Base-by-base conservation (phyloP, 2,797 vertebrate species). In the Melanotaenia nigrans region DNA sequence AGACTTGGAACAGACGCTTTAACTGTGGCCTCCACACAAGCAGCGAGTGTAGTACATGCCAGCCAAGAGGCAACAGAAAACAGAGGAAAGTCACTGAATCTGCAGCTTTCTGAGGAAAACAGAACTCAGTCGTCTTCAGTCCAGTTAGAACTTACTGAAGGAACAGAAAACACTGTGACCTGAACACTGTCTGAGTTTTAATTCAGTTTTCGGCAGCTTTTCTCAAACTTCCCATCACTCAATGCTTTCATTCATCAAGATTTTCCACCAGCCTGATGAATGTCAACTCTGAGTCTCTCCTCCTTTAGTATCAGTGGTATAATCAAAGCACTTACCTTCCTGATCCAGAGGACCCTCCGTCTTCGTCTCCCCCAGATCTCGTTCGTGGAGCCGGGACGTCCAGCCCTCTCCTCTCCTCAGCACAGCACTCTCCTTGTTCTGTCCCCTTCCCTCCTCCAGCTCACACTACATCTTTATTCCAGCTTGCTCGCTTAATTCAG, bases 381-480 rank as follows among this genome's bases (percentile, higher is more conserved):
- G 54, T 73, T 78, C 66, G 79, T 90, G 28, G 58, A 85, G 80
- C 86, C 61, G 78, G 85, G 88, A 88, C 83, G 81, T 81, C 86
- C 83, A 86, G 72, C 85, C 87, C 83, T 86, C 79, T 89, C 80
- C 86, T 82, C 87, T 81, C 79, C 71, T 81, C 79, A 88, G 91
- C 92, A 95, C 94, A 95, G 93, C 92, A 5, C 86, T 53, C 83
- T 93, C 91, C 93, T 95, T 95, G 94, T 95, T 94, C 92, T 86
- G 78, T 68, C 80, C 83, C 81, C 85, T 85, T 78, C 77, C 75
- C 79, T 81, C 76, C 82, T 81, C 71, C 76, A 73, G 84, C 90
- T 92, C 92, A 95, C 93, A 95, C 94, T 95, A 93, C 93, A 95
- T 95, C 94, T 94, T 95, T 95, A 95, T 94, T 92, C 90, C 91